phyloP scores from a whole-genome alignment of 1,140 invertebrate species.

The Drosophila sechellia region DNA sequence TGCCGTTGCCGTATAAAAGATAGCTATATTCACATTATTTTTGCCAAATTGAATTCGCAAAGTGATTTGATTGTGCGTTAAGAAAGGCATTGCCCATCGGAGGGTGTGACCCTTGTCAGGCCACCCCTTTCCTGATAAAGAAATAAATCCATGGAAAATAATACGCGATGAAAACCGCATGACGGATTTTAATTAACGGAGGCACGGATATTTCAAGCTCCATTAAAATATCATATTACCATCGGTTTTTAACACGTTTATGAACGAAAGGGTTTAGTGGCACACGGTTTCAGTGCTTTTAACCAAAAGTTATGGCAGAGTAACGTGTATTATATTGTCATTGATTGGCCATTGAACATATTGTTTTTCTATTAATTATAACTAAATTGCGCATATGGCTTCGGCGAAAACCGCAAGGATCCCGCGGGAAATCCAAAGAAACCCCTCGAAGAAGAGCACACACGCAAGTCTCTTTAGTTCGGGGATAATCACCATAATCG shows the following conservation, averaged over 20 bases:
- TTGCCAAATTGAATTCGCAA: conserved; percentile 74
- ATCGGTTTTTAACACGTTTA: conserved; percentile 3
- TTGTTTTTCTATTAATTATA: conserved; percentile 81
- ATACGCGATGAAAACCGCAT: conserved; percentile 65
- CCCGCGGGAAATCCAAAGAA: conserved; percentile 65
- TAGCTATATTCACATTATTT: conserved; percentile 51
- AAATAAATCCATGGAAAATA: conserved; percentile 16
- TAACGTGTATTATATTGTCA: background rate
- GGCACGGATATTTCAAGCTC: conserved; percentile 53
- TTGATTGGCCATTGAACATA: conserved; percentile 67
- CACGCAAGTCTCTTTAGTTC: conserved; percentile 58
- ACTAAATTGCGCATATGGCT: conserved; percentile 71
- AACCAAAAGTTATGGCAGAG: background rate
- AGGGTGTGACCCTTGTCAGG: conserved; percentile 43
- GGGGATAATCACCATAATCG: conserved; percentile 80
- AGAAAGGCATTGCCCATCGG: conserved; percentile 17
- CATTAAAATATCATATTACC: conserved; percentile 77
- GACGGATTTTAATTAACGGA: conserved; percentile 73
- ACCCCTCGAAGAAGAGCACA: conserved; percentile 16
- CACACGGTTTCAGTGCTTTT: conserved; percentile 22
- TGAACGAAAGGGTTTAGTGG: conserved; percentile 56
- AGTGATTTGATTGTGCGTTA: conserved; percentile 75
- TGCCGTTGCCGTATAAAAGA: conserved; percentile 3
- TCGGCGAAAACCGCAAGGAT: conserved; percentile 52
- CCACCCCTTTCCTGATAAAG: conserved; percentile 45